These are phyloP conservation scores for Caenorhabditis sp. DNA, from an alignment of 2,888 invertebrate genomes.

Conservation along the genomic window DNA sequence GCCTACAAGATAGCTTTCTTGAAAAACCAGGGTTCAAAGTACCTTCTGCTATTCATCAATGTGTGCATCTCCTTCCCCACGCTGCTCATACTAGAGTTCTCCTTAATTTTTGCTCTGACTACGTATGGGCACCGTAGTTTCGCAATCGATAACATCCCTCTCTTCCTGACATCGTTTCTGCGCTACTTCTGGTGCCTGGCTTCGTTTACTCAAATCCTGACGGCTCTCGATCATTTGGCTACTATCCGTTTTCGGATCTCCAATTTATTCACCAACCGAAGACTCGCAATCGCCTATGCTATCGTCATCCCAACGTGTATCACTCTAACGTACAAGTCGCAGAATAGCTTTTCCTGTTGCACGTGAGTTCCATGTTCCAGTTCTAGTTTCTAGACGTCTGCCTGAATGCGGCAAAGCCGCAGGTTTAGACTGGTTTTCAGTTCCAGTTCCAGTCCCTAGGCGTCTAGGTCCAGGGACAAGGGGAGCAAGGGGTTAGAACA, in stretches of 20 bases:
- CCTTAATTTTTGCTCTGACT: slow-evolving; percentile 44
- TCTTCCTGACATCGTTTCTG: too few relatives aligned
- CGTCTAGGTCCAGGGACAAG: too few relatives aligned
- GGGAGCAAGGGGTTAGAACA: too few relatives aligned
- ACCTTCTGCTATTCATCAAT: slow-evolving; percentile 61
- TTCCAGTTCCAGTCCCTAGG: too few relatives aligned
- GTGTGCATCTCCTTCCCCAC: slow-evolving; percentile 45
- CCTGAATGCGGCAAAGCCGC: too few relatives aligned
- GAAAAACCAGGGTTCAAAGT: slow-evolving; percentile 57
- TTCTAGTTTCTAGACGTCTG: too few relatives aligned
- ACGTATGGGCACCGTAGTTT: too few relatives aligned
- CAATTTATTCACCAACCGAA: slow-evolving; percentile 53
- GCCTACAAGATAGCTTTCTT: slow-evolving; percentile 47
- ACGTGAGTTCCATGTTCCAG: slow-evolving; percentile 38
- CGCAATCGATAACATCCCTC: too few relatives aligned
- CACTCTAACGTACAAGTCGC: slow-evolving; percentile 58
- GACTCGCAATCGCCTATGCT: slow-evolving; percentile 40
- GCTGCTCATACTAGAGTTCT: slow-evolving; percentile 43
- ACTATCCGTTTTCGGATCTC: slow-evolving; percentile 59
- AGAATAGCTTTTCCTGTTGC: slow-evolving; percentile 69
- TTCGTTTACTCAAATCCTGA: slow-evolving; percentile 67
- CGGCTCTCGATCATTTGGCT: slow-evolving; percentile 65
- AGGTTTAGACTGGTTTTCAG: too few relatives aligned
- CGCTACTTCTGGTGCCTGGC: slow-evolving; percentile 73
- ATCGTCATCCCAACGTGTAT: slow-evolving; percentile 56